These are phyloP conservation scores for Cossypha heuglini DNA, from an alignment of 2,797 vertebrate species.

Conservation along the genomic window DNA sequence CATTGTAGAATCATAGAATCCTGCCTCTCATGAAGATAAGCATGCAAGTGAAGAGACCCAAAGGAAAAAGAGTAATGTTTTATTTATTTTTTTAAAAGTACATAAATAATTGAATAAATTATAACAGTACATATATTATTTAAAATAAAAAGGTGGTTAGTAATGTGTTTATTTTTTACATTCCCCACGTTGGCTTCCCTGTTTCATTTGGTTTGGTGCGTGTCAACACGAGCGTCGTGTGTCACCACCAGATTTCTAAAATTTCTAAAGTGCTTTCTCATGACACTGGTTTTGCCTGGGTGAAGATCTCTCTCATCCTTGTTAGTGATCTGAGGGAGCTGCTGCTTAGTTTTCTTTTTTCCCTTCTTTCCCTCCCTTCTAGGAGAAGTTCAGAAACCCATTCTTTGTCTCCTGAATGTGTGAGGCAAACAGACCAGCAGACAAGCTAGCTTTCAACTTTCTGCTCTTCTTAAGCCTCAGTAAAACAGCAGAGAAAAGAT, in stretches of 20 bases:
- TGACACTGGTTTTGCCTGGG: background rate
- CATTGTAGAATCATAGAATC: background rate
- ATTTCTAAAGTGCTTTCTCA: background rate
- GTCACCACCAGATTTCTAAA: background rate
- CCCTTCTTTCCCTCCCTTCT: fast-evolving
- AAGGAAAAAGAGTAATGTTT: background rate
- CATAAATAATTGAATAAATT: background rate
- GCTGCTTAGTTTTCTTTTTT: background rate
- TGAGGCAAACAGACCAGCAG: background rate
- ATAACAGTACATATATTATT: background rate
- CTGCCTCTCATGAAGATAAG: background rate
- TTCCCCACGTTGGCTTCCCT: background rate
- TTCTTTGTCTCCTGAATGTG: background rate
- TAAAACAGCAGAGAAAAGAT: background rate
- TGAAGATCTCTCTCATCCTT: background rate
- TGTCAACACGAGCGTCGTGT: fast-evolving
- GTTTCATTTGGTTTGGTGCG: background rate
- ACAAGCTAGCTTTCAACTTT: background rate
- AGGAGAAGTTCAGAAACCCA: background rate
- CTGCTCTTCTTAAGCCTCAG: background rate
- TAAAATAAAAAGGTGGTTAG: background rate
- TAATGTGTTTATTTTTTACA: background rate
- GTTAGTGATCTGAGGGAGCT: background rate
- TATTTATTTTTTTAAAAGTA: background rate
- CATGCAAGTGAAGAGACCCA: background rate